These are phyloP conservation scores for Pseudococcus viburni DNA, from an alignment of 2,888 invertebrate genomes.

Conservation along the genomic window DNA sequence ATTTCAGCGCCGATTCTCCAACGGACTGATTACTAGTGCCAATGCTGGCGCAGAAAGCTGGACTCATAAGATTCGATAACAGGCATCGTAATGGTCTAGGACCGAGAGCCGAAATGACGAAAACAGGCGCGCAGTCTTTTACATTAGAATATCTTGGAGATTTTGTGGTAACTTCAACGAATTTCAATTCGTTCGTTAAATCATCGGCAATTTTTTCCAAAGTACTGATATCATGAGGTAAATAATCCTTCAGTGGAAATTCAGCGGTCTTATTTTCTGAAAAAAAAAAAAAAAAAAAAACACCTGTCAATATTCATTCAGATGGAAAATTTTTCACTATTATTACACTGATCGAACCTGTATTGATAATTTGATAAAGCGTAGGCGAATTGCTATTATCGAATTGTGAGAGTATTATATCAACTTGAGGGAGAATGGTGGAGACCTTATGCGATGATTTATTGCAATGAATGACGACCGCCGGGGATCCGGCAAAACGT, in stretches of 20 bases:
- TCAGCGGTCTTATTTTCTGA: constrained; percentile 41
- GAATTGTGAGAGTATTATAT: constrained; percentile 15
- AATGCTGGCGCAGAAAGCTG: constrained; percentile 71
- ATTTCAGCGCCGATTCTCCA: constrained; percentile 49
- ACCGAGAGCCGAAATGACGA: constrained; percentile 72
- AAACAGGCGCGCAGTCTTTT: constrained; percentile 71
- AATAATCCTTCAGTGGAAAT: neutral
- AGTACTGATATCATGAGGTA: constrained; percentile 60
- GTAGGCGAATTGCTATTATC: constrained; percentile 42
- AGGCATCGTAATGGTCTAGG: constrained; percentile 70
- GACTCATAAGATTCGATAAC: constrained; percentile 71
- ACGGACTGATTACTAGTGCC: constrained; percentile 68
- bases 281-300: too few species aligned
- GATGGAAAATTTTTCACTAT: too few species aligned
- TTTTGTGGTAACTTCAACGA: constrained; percentile 71
- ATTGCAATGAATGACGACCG: constrained; percentile 30
- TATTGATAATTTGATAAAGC: constrained; percentile 7
- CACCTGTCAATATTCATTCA: neutral
- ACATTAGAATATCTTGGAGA: constrained; percentile 70
- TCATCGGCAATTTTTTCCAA: constrained; percentile 45
- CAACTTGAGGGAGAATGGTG: neutral
- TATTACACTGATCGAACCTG: neutral
- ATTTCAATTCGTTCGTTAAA: constrained; percentile 68
- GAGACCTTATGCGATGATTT: neutral
- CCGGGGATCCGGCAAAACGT: constrained; percentile 15